These are phyloP conservation scores for human (Homo sapiens) DNA, from an alignment of 2,113 vertebrate genomes.

Conservation along the genomic window GRCh38 chr11:90022501-90023000, in stretches of 20 bases:
- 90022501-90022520: background rate
- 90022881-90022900: too few relatives aligned
- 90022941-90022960: too few relatives aligned
- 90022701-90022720: background rate
- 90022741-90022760: background rate
- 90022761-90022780: background rate
- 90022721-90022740: background rate
- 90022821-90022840: background rate
- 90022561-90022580: background rate
- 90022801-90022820: background rate
- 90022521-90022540: background rate
- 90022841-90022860: background rate
- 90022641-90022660: background rate
- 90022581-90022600: background rate
- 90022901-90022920: background rate
- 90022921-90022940: too few relatives aligned
- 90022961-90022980: too few relatives aligned
- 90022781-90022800: background rate
- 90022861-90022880: too few relatives aligned
- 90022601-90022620: too few relatives aligned
- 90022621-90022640: background rate
- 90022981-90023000: too few relatives aligned
- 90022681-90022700: background rate
- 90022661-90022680: background rate
- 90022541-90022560: background rate